Evolutionary conservation across 1,140 invertebrate genomes (phyloP).

Genomic region (Metaphire vulgaris): DNA sequence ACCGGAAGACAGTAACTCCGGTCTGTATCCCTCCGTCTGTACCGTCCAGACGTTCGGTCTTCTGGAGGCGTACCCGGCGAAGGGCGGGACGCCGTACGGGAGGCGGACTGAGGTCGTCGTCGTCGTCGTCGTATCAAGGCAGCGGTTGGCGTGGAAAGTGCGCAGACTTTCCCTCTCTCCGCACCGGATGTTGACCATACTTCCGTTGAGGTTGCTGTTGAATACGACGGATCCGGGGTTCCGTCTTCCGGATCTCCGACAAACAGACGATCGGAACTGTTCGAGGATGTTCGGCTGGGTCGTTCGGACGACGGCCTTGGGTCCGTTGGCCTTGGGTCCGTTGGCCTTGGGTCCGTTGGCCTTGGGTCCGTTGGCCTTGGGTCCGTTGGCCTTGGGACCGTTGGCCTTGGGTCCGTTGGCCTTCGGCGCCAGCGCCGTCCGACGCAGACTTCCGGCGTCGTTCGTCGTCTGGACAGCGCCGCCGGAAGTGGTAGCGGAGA

Average conservation of each 20-base stretch:
- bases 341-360: neutral
- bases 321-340: neutral
- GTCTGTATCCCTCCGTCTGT: neutral
- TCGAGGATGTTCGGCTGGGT: neutral
- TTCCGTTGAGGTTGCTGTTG: conserved; percentile 25
- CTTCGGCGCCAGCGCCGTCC: too few species aligned
- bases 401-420: too few species aligned
- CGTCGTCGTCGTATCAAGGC: too few species aligned
- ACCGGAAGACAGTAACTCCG: neutral
- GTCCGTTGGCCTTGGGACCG: neutral
- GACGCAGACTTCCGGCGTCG: neutral
- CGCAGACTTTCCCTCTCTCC: neutral
- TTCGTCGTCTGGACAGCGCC: neutral
- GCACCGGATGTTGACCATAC: conserved; percentile 27
- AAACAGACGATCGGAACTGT: neutral
- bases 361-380: neutral
- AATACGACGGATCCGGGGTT: conserved; percentile 7
- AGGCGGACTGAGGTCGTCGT: too few species aligned
- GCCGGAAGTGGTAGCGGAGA: neutral
- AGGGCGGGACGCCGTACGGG: neutral
- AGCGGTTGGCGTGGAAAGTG: neutral
- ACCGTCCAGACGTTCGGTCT: neutral
- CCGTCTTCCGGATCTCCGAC: neutral
- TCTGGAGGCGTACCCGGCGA: neutral
- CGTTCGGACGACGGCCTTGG: too few species aligned